Conservation (phyloP, 2,797 vertebrate species). For the Sebastes diploproa region DNA sequence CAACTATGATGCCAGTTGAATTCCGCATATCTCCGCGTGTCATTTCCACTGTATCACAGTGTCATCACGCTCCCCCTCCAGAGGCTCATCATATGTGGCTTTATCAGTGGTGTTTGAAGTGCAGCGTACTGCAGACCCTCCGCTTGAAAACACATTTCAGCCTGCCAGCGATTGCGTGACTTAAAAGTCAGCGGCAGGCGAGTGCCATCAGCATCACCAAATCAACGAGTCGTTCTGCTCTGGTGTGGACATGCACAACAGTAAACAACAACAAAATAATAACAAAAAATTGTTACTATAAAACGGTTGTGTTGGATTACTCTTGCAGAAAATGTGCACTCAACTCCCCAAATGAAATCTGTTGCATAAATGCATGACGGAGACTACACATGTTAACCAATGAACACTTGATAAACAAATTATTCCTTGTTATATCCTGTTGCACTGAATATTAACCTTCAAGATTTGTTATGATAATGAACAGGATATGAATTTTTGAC, state of each 20-base stretch:
- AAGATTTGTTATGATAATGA: not conserved
- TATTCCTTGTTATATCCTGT: not conserved
- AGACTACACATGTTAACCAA: not conserved
- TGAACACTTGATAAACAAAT: not conserved
- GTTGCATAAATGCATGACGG: not conserved
- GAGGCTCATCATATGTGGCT: constrained; percentile 32
- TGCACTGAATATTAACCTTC: not conserved
- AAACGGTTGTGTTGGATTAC: not conserved
- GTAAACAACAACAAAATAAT: not conserved
- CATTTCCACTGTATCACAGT: constrained; percentile 24
- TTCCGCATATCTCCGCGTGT: not conserved
- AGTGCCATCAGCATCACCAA: constrained; percentile 10
- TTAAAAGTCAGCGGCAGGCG: not conserved
- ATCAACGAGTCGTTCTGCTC: constrained; percentile 1
- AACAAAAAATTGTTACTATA: not conserved
- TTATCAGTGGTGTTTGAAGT: constrained; percentile 43
- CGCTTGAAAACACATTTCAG: constrained; percentile 47
- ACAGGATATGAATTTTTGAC: not conserved
- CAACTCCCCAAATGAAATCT: not conserved
- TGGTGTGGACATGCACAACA: constrained; percentile 3
- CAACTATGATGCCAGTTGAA: not conserved
- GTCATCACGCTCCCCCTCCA: constrained; percentile 22
- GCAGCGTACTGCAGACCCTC: constrained; percentile 21
- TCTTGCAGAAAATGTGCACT: not conserved
- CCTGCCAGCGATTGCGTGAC: constrained; percentile 32